Evolutionary conservation across 64 coral and sea anemone species (phyloP).

Genomic region (Dendrophyllia cribrosa): DNA sequence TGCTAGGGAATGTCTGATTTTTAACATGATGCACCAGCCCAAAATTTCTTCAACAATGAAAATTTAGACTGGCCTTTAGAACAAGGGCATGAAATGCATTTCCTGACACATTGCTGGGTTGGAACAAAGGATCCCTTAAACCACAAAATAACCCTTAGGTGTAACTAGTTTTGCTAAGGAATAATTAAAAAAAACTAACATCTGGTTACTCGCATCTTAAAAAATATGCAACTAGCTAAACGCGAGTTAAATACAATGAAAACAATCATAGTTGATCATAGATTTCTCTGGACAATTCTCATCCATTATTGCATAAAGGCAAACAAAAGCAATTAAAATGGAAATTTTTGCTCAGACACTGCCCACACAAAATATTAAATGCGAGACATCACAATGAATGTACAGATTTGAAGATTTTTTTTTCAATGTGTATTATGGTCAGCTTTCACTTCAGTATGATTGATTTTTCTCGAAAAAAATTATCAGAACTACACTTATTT

Average conservation of each 20-base stretch:
- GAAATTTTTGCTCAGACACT: neutral
- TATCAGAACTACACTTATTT: neutral
- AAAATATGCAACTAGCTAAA: neutral
- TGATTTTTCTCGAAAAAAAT: neutral
- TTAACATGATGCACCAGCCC: neutral
- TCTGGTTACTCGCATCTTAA: neutral
- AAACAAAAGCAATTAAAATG: neutral
- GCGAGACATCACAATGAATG: neutral
- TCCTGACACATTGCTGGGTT: neutral
- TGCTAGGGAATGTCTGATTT: neutral
- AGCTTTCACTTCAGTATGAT: neutral
- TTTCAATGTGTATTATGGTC: neutral
- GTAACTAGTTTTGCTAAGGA: neutral
- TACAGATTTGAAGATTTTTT: neutral
- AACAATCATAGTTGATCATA: neutral
- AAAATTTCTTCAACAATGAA: neutral
- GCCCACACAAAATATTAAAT: conserved; percentile 14
- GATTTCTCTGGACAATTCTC: neutral
- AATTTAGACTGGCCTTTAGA: neutral
- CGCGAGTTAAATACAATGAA: neutral
- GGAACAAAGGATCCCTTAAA: neutral
- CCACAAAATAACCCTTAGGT: neutral
- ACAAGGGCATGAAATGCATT: neutral
- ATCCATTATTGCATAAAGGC: neutral
- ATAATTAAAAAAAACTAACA: neutral